phyloP scores from a whole-genome alignment of 2,797 vertebrate genomes.

The Muraenolepis orangiensis region DNA sequence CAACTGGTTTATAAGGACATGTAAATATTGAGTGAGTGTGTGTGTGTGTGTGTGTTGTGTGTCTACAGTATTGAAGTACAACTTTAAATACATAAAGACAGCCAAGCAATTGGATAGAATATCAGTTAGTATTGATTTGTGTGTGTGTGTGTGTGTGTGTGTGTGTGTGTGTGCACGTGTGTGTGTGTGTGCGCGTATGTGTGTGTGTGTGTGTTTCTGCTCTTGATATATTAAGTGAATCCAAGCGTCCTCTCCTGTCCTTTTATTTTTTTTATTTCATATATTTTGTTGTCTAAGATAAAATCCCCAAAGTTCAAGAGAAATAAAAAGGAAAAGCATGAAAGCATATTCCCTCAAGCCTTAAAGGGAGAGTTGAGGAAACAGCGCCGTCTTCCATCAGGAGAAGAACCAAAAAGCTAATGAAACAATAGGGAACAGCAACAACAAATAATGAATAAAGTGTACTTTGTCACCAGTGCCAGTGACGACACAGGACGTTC shows the following conservation, averaged over 20 bases:
- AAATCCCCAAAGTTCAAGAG: conserved; percentile 45
- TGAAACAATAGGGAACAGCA: background rate
- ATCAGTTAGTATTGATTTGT: conserved; percentile 20
- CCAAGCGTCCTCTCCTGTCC: background rate
- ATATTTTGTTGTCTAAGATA: conserved; percentile 28
- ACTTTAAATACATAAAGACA: background rate
- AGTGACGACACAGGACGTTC: no score
- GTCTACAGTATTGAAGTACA: background rate
- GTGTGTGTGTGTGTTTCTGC: conserved; percentile 13
- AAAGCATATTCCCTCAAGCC: conserved; percentile 55
- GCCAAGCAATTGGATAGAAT: background rate
- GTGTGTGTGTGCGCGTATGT: conserved; percentile 16
- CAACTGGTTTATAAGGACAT: no score
- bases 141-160: conserved; percentile 13
- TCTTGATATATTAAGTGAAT: conserved; percentile 34
- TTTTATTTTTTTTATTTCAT: background rate
- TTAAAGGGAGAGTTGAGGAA: conserved; percentile 47
- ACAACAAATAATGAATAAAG: no score
- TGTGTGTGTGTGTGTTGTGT: background rate
- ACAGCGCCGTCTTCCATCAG: conserved; percentile 45
- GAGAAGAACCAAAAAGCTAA: conserved; percentile 35
- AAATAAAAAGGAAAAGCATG: conserved; percentile 47
- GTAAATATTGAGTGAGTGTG: background rate
- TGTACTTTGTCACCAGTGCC: conserved; percentile 4
- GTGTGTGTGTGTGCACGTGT: conserved; percentile 13